Base-by-base conservation (phyloP, 1,140 invertebrate species). In the Harpegnathos saltator region DNA sequence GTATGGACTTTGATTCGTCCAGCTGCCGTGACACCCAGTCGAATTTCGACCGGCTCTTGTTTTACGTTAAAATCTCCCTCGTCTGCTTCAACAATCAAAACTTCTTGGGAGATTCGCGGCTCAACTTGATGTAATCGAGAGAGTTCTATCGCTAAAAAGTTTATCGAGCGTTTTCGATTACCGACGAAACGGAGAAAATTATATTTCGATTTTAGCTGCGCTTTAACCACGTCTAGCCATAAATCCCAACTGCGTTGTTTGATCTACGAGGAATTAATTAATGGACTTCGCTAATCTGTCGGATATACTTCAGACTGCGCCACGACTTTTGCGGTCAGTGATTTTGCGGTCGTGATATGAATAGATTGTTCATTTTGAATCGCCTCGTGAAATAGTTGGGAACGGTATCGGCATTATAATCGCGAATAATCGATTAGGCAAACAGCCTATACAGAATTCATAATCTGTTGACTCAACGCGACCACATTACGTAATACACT, bases 1-100 rank as follows among this genome's bases (percentile, higher is more conserved):
- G 97, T 96, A 94, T 17, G 0, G 3, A 19, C 26, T 56, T n/a
- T 63, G 38, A 38, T 14, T 65, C 24, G 29, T 33, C 29, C 29
- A 44, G 7, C 38, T 44, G 14, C 48, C 5, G 14, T 24, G 0
- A 26, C 17, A 44, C 7, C 38, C 7, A 9, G 11, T 44, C 38
- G 38, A 44, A 44, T 44, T 44, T 5, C 38, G 11, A 44, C 24
- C 11, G 15, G 17, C 11, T 66, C 2, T 66, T 48, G 3, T 22
- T 22, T 68, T 24, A 44, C 38, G 38, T 44, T 44, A 44, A 9
- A 44, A 44, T 44, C 7, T 44, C n/a, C n/a, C 38, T 44, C 38
- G 38, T 44, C 11, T 44, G 38, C 38, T 44, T 44, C 38, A 44
- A 44, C 38, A 9, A 11, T 44, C 38, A 7, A 44, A 7, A 44